These are phyloP conservation scores for Rhagonycha fulva DNA, from an alignment of 2,888 invertebrate genomes.

Conservation along the genomic window DNA sequence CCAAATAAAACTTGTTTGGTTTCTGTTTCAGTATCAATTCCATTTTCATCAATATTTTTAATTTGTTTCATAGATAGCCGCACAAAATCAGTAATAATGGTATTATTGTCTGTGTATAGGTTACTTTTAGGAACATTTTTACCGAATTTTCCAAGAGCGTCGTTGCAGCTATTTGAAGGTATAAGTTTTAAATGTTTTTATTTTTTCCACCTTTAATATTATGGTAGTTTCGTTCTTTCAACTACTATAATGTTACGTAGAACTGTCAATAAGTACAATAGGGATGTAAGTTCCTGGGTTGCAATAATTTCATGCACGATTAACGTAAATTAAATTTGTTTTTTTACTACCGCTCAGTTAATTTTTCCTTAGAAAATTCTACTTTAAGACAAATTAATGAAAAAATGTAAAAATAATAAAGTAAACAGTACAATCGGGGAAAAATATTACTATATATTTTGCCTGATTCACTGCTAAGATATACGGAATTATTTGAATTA, in stretches of 20 bases:
- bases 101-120: not conserved
- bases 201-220: not conserved
- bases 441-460: not conserved
- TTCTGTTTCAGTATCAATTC: not conserved
- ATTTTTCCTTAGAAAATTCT: too few relatives aligned
- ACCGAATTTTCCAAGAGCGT: not conserved
- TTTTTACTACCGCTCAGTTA: too few relatives aligned
- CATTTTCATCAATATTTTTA: not conserved
- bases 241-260: too few relatives aligned
- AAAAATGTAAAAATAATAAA: not conserved
- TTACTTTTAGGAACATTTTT: not conserved
- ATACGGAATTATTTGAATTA: not conserved
- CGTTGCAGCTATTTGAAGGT: not conserved
- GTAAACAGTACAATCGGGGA: not conserved
- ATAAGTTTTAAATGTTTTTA: not conserved
- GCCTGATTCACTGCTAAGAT: not conserved
- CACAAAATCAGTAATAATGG: not conserved
- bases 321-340: not conserved
- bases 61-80: not conserved
- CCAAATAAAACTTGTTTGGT: not conserved
- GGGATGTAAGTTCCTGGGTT: not conserved
- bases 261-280: not conserved
- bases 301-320: not conserved
- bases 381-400: not conserved
- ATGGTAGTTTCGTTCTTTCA: too few relatives aligned